Evolutionary conservation across 1,140 invertebrate genomes (phyloP), one percentile per base, ranked within the genome.

Genomic region (Dinoponera quadriceps): DNA sequence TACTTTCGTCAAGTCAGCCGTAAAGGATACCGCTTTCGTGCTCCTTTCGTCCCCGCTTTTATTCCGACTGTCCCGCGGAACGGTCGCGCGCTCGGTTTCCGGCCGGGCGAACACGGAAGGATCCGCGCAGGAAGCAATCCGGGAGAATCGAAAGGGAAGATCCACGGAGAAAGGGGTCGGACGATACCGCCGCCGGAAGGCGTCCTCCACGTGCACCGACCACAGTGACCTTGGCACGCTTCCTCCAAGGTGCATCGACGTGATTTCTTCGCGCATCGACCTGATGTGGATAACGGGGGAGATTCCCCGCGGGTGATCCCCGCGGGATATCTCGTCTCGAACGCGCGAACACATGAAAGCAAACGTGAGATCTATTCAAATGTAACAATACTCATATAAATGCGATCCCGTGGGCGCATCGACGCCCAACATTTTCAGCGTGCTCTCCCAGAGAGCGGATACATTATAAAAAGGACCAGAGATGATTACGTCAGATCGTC

Each of bases 1-100:
- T 90, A 92, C 77, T 92, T 92, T 89, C 86, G 60, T 87, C 81
- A 72, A 90, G 84, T 84, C 87, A 77, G 68, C 60, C 49, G 54
- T 84, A 84, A 88, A 91, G 86, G 90, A 90, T 88, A 88, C 51
- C 38, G 49, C 57, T n/a, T 82, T 72, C 38, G 27, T 51, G 49
- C 49, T 75, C 57, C 72, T 85, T 80, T 60, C 69, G 7, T 44
- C 20, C 22, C 20, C 20, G 14, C 3, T 13, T 69, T 80, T 65
- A 71, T 83, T 22, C 27, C 60, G 20, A 63, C 44, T 68, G 14
- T 51, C 13, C n/a, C 14, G 44, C 7, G 60, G 2, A 27, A 27
- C 18, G 27, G 4, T n/a, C 60, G 29, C 20, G 22, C 27, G 27
- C 20, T 66, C 38, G 25, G 20, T 57, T 59, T 57, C 7, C 54